A percentile compares a stretch with the other conserved stretches of the same genome.
phyloP scores from a whole-genome alignment of 2,797 vertebrate genomes.

The Anabas testudineus region DNA sequence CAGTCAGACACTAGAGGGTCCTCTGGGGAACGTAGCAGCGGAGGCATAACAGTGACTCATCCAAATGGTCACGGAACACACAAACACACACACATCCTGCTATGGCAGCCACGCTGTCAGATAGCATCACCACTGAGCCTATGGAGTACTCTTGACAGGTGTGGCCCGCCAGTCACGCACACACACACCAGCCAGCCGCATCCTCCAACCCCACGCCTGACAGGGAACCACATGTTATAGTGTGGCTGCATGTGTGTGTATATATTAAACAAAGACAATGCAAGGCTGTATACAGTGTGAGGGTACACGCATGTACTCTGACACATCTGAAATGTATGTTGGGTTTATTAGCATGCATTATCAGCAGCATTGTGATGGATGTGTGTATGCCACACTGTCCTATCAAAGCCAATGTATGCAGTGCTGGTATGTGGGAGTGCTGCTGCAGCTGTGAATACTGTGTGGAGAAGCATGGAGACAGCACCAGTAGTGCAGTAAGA shows the following conservation, averaged over 20 bases:
- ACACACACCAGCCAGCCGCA: conserved; percentile 64
- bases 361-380: conserved; percentile 9
- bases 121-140: conserved; percentile 73
- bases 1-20: conserved; percentile 76
- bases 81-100: conserved; percentile 55
- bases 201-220: conserved; percentile 67
- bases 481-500: conserved; percentile 57
- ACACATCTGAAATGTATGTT: background rate
- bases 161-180: conserved; percentile 80
- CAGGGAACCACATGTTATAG: conserved; percentile 65
- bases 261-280: conserved; percentile 23
- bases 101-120: conserved; percentile 76
- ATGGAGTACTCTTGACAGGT: conserved; percentile 81
- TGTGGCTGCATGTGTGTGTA: background rate
- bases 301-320: conserved; percentile 7
- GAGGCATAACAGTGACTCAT: conserved; percentile 83
- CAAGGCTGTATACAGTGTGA: conserved; percentile 35
- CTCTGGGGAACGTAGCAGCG: conserved; percentile 75
- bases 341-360: conserved; percentile 1
- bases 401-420: conserved; percentile 29
- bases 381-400: conserved; percentile 22
- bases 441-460: conserved; percentile 53
- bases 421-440: conserved; percentile 13
- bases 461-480: conserved; percentile 38
- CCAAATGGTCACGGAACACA: conserved; percentile 71